A percentile compares a stretch with the other conserved stretches of the same genome.
These are phyloP conservation scores for Maniola jurtina DNA, from an alignment of 1,140 invertebrate species.

Conservation along the genomic window DNA sequence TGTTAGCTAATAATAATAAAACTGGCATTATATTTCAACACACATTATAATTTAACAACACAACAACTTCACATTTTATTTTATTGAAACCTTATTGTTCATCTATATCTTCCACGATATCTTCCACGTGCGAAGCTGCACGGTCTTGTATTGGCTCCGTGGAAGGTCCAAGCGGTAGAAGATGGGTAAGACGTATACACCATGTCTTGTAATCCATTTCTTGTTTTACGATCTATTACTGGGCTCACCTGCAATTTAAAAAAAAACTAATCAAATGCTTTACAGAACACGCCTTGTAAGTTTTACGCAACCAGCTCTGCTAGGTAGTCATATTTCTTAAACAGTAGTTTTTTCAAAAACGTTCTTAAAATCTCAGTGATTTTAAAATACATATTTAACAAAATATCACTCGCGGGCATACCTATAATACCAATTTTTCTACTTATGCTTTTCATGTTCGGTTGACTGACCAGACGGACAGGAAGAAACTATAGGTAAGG, in stretches of 20 bases:
- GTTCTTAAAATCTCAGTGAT: no score
- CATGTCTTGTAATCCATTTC: conserved; percentile 68
- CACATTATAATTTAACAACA: conserved; percentile 3
- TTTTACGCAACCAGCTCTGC: no score
- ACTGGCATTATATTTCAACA: not conserved
- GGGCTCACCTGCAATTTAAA: conserved; percentile 40
- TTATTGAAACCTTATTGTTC: not conserved
- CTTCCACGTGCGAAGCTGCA: not conserved
- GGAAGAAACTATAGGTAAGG: no score
- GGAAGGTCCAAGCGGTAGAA: conserved; percentile 63
- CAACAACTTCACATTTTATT: not conserved
- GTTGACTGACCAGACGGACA: no score
- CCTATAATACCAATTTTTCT: no score
- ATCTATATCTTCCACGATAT: conserved; percentile 4
- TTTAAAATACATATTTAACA: no score
- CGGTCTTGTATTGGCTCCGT: conserved; percentile 33
- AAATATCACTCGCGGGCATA: no score
- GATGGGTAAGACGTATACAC: conserved; percentile 55
- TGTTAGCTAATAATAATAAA: no score
- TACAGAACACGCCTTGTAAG: no score
- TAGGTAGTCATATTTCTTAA: no score
- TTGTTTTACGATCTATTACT: conserved; percentile 33
- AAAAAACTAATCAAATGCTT: conserved; percentile 8
- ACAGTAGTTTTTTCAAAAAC: no score
- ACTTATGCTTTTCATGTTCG: no score